phyloP scores from a whole-genome alignment of 2,888 invertebrate genomes.

The Hydrotaea diabolus region DNA sequence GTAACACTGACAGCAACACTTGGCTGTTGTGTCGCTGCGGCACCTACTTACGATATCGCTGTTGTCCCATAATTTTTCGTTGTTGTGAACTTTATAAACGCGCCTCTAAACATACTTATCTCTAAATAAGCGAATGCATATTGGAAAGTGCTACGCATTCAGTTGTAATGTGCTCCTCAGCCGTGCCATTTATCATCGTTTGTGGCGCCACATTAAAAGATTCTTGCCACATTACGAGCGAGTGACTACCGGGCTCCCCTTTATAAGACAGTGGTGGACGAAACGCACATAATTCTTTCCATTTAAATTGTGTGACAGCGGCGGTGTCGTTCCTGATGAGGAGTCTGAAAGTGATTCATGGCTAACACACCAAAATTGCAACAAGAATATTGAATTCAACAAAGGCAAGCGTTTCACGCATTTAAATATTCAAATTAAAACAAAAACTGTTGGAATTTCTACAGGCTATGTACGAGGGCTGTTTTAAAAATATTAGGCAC shows the following conservation, averaged over 20 bases:
- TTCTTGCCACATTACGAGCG: conserved; percentile 51
- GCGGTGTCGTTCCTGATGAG: background rate
- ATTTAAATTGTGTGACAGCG: background rate
- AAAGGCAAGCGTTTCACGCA: too few relatives aligned
- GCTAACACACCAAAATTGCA: background rate
- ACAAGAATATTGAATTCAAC: background rate
- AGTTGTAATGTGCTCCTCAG: background rate
- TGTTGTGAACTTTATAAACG: background rate
- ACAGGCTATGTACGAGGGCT: too few relatives aligned
- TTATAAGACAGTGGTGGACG: conserved; percentile 18
- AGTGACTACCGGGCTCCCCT: background rate
- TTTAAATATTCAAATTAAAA: too few relatives aligned
- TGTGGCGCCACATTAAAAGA: conserved; percentile 64
- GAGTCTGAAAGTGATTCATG: conserved; percentile 19
- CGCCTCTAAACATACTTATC: background rate
- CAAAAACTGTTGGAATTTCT: too few relatives aligned
- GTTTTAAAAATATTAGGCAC: background rate
- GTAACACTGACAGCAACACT: background rate
- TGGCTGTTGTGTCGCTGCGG: background rate
- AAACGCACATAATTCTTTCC: conserved; percentile 10
- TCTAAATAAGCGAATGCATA: background rate
- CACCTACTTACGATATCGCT: background rate
- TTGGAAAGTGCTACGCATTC: background rate
- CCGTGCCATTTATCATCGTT: conserved; percentile 62
- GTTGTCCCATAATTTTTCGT: background rate